These are phyloP conservation scores for Metallyticus violacea DNA, from an alignment of 2,888 invertebrate species.

Conservation along the genomic window DNA sequence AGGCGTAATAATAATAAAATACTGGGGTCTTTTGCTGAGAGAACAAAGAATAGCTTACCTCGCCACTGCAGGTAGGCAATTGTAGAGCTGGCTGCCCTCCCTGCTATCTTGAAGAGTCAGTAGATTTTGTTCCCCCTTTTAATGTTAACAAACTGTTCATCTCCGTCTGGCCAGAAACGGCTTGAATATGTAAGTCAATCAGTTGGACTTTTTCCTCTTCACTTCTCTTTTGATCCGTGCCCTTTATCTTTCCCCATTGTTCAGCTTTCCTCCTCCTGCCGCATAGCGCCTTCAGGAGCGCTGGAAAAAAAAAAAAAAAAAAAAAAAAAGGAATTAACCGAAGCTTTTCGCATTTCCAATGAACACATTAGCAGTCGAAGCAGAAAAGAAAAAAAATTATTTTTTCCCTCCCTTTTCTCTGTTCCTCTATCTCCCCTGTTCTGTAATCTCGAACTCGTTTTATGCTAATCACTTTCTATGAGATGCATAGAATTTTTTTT, in stretches of 20 bases:
- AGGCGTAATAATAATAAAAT: no score
- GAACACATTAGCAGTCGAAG: constrained; percentile 23
- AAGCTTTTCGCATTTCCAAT: constrained; percentile 24
- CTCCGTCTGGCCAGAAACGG: not conserved
- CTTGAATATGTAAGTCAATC: constrained; percentile 7
- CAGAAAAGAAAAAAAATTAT: constrained; percentile 5
- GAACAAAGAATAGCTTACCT: no score
- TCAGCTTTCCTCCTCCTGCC: not conserved
- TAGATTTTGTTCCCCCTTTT: not conserved
- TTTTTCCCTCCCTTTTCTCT: not conserved
- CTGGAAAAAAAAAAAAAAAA: no score
- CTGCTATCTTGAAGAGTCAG: no score
- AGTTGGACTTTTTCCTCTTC: constrained; percentile 9
- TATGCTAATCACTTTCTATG: constrained; percentile 28
- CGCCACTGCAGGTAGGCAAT: no score
- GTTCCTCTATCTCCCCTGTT: not conserved
- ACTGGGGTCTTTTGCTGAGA: no score
- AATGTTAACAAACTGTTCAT: not conserved
- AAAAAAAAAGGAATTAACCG: constrained; percentile 11
- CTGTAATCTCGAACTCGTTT: not conserved
- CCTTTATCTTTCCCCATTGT: not conserved
- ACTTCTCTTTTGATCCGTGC: constrained; percentile 13
- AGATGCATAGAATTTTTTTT: constrained; percentile 25
- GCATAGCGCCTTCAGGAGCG: no score
- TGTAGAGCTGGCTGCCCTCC: no score